Conservation (phyloP, 1,140 invertebrate species). For the Drosophila cardini region DNA sequence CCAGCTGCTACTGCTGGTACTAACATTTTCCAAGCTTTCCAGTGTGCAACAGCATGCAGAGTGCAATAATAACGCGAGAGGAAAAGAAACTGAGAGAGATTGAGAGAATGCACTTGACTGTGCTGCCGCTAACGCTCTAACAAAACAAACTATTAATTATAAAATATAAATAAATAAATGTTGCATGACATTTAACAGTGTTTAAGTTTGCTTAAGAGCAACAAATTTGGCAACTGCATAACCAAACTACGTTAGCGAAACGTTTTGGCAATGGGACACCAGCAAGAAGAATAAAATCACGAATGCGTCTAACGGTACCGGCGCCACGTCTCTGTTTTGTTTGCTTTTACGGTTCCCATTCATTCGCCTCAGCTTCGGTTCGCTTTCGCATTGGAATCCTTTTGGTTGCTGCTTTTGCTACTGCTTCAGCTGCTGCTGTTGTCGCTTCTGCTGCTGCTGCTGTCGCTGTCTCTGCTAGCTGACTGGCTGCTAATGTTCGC, state of each 20-base stretch:
- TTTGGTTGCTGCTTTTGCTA: slow-evolving; percentile 22
- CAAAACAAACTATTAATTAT: slow-evolving; percentile 36
- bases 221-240: neutral
- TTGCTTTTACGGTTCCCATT: slow-evolving; percentile 38
- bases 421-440: slow-evolving; percentile 2
- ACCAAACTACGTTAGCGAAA: slow-evolving; percentile 8
- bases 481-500: slow-evolving; percentile 29
- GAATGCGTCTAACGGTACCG: slow-evolving; percentile 28
- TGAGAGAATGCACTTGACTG: slow-evolving; percentile 5
- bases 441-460: slow-evolving; percentile 1
- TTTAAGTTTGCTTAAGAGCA: neutral
- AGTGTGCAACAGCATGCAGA: slow-evolving; percentile 37
- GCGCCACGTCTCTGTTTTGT: slow-evolving; percentile 44
- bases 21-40: slow-evolving; percentile 23
- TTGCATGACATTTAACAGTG: neutral
- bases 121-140: slow-evolving; percentile 1
- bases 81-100: neutral
- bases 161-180: neutral
- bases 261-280: slow-evolving; percentile 37
- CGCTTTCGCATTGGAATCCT: slow-evolving; percentile 47
- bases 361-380: slow-evolving; percentile 21
- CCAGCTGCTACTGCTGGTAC: neutral
- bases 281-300: slow-evolving; percentile 12
- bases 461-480: slow-evolving; percentile 7
- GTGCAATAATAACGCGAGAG: slow-evolving; percentile 27